These are phyloP conservation scores for Pocota personata DNA, from an alignment of 2,888 invertebrate genomes.

Conservation along the genomic window DNA sequence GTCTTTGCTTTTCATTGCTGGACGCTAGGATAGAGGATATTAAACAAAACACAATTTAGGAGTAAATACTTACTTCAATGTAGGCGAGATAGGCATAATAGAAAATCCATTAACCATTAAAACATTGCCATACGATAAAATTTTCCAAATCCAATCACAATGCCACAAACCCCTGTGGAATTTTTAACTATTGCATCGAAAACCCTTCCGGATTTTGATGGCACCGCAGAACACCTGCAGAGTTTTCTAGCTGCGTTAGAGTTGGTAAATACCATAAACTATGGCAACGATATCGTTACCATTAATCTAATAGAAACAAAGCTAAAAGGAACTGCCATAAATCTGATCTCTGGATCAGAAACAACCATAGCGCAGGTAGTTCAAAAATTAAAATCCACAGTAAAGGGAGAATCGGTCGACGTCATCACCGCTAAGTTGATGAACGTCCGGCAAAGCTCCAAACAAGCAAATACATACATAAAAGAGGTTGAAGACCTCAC, in stretches of 20 bases:
- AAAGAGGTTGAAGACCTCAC: neutral
- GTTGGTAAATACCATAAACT: conserved; percentile 1
- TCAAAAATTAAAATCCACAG: neutral
- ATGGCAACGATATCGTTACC: conserved; percentile 10
- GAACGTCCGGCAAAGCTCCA: no score
- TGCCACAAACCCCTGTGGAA: neutral
- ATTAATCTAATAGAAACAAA: conserved; percentile 3
- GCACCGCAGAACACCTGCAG: neutral
- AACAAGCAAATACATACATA: no score
- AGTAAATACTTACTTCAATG: no score
- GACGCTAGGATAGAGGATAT: no score
- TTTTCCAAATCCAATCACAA: neutral
- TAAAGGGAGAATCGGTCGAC: neutral
- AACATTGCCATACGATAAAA: no score
- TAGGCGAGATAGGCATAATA: no score
- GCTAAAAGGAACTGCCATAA: neutral
- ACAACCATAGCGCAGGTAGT: neutral
- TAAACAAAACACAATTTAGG: no score
- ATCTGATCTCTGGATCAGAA: neutral
- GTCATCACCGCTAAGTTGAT: neutral
- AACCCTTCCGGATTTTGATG: neutral
- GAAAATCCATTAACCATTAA: no score
- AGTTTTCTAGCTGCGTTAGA: neutral
- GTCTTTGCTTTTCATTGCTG: no score
- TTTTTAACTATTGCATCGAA: neutral